These are phyloP conservation scores for Leptinotarsa peninsularis DNA, from an alignment of 2,888 invertebrate genomes.

Conservation along the genomic window DNA sequence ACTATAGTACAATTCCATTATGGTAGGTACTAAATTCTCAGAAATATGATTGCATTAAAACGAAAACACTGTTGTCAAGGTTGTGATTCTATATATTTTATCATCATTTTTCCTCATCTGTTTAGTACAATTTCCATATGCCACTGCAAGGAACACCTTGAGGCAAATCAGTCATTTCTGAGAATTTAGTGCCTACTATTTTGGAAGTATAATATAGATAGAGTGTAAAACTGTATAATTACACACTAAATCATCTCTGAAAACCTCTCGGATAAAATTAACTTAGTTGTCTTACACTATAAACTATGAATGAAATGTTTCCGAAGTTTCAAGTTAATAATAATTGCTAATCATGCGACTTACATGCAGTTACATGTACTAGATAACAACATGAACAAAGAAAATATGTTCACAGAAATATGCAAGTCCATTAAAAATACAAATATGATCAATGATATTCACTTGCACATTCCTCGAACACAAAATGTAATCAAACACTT, in stretches of 20 bases:
- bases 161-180: no score
- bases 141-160: no score
- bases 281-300: not conserved
- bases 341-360: conserved; percentile 24
- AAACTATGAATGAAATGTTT: not conserved
- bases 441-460: not conserved
- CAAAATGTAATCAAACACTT: not conserved
- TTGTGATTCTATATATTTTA: no score
- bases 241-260: not conserved
- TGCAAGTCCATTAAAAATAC: not conserved
- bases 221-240: not conserved
- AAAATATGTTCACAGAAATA: not conserved
- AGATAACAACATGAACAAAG: conserved; percentile 10
- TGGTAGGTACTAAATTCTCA: no score
- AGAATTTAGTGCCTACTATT: no score
- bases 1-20: conserved; percentile 28
- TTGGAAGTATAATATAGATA: not conserved
- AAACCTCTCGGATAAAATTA: not conserved
- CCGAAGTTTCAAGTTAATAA: conserved; percentile 3
- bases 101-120: no score
- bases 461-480: not conserved
- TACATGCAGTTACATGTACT: conserved; percentile 31
- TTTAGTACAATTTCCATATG: no score
- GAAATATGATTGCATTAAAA: no score
- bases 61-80: no score